A percentile compares a stretch with the other conserved stretches of the same genome.
phyloP scores from a whole-genome alignment of 2,113 vertebrate species.

The Sander vitreus region DNA sequence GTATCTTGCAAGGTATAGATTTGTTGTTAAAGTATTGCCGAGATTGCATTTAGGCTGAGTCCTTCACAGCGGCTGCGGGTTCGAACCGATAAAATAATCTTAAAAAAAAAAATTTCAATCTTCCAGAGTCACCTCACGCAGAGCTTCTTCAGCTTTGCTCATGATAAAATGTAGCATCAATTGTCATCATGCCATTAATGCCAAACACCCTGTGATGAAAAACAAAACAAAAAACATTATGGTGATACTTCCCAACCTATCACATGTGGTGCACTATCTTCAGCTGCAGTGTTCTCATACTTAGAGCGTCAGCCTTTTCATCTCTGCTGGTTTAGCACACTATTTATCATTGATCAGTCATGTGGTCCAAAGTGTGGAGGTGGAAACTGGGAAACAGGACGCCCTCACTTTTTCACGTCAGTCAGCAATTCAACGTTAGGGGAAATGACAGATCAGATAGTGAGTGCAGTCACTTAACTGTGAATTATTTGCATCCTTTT shows the following conservation, averaged over 20 bases:
- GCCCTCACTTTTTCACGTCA: conserved; percentile 20
- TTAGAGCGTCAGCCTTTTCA: not conserved
- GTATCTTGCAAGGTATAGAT: not conserved
- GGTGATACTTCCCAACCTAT: not conserved
- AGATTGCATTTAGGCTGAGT: no score
- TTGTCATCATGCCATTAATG: not conserved
- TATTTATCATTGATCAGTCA: conserved; percentile 43
- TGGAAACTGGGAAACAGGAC: conserved; percentile 42
- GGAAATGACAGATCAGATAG: conserved; percentile 74
- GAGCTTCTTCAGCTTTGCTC: not conserved
- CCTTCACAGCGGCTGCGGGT: no score
- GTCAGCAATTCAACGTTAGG: conserved; percentile 29
- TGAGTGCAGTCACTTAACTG: not conserved
- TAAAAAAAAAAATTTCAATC: no score
- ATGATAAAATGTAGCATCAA: not conserved
- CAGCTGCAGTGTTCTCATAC: not conserved
- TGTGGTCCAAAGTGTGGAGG: conserved; percentile 22
- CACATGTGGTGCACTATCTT: not conserved
- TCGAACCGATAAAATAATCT: no score
- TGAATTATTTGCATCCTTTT: not conserved
- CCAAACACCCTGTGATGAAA: not conserved
- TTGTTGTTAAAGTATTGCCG: not conserved
- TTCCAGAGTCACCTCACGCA: no score
- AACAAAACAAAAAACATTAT: not conserved
- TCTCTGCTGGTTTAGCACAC: conserved; percentile 9